These are phyloP conservation scores for Alosa alosa DNA, from an alignment of 2,113 vertebrate genomes.

Conservation along the genomic window DNA sequence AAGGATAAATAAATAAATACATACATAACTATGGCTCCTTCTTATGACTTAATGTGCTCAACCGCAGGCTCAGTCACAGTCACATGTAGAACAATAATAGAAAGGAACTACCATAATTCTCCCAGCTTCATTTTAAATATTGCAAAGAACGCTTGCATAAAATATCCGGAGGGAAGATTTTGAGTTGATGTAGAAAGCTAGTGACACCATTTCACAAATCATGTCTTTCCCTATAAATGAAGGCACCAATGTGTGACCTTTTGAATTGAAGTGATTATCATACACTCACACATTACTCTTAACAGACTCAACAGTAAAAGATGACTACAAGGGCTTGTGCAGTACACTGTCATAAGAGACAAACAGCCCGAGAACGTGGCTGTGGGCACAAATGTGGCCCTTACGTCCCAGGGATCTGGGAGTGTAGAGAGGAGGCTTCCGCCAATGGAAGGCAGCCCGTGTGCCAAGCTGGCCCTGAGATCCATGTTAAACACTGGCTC, in stretches of 20 bases:
- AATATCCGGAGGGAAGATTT: not conserved
- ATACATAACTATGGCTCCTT: not conserved
- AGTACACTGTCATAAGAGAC: not conserved
- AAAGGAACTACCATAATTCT: not conserved
- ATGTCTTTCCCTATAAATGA: not conserved
- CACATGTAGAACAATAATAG: not conserved
- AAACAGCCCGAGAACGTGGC: not conserved
- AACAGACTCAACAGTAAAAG: not conserved
- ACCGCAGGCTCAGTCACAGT: not conserved
- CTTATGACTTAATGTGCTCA: not conserved
- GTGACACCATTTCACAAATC: not conserved
- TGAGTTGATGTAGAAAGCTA: not conserved
- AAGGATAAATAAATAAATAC: no score
- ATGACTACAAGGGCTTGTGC: not conserved
- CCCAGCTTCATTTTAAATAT: not conserved
- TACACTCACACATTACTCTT: not conserved
- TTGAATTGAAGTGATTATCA: not conserved
- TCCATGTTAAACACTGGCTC: constrained; percentile 51
- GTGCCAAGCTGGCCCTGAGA: constrained; percentile 37
- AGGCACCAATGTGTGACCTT: not conserved
- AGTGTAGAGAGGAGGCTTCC: not conserved
- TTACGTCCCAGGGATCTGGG: not conserved
- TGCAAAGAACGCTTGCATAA: not conserved
- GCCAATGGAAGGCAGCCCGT: constrained; percentile 26
- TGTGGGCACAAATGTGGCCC: not conserved